Evolutionary conservation across 1,140 invertebrate species (phyloP).

Genomic region (Drosophila jambulina): DNA sequence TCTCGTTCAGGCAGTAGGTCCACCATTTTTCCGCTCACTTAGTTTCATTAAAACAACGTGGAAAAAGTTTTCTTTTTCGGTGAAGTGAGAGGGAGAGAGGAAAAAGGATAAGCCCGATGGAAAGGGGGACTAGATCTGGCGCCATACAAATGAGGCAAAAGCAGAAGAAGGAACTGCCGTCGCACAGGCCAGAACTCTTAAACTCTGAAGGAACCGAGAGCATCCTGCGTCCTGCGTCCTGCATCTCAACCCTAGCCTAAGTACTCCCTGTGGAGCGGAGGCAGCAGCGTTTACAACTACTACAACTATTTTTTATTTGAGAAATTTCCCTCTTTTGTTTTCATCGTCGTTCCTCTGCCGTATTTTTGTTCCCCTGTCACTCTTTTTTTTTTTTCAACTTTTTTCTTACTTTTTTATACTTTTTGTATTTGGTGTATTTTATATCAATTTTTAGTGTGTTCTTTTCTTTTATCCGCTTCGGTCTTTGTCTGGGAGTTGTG

Average conservation of each 20-base stretch:
- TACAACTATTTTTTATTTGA: slow-evolving; percentile 61
- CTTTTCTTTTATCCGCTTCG: slow-evolving; percentile 40
- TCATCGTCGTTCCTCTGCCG: slow-evolving; percentile 12
- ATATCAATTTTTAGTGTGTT: slow-evolving; percentile 71
- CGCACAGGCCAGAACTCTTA: slow-evolving; percentile 39
- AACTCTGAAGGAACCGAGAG: slow-evolving; percentile 14
- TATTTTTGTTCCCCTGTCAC: slow-evolving; percentile 14
- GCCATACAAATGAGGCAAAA: slow-evolving; percentile 51
- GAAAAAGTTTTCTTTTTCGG: slow-evolving; percentile 31
- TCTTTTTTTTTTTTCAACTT: neutral
- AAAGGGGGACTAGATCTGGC: slow-evolving; percentile 10
- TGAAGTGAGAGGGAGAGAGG: neutral
- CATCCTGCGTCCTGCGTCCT: slow-evolving; percentile 3
- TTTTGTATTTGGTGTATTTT: slow-evolving; percentile 46
- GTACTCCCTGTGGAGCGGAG: slow-evolving; percentile 22
- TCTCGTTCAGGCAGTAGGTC: neutral
- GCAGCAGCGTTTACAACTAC: slow-evolving; percentile 47
- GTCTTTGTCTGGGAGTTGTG: slow-evolving; percentile 51
- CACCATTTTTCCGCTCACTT: slow-evolving; percentile 66
- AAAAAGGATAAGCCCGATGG: slow-evolving; percentile 1
- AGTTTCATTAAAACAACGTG: slow-evolving; percentile 72
- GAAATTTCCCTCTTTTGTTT: slow-evolving; percentile 30
- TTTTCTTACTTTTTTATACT: neutral
- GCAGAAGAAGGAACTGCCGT: slow-evolving; percentile 29
- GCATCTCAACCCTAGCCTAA: slow-evolving; percentile 28